Evolutionary conservation across 2,888 invertebrate species (phyloP).

Genomic region (Notodonta ziczac): DNA sequence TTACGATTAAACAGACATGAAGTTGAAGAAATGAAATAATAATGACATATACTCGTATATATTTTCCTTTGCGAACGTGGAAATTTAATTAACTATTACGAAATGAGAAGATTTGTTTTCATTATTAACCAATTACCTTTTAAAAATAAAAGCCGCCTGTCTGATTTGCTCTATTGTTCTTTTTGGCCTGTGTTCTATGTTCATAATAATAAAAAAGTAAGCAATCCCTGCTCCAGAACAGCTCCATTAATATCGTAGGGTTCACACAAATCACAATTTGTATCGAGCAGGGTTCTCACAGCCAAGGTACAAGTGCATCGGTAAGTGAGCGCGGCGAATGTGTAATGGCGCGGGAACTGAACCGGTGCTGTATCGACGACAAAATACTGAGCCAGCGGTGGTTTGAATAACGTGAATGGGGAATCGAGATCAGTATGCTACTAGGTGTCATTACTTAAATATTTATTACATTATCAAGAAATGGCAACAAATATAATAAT

Average conservation of each 20-base stretch:
- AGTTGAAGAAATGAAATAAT: too few relatives aligned
- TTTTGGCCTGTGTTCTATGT: background rate
- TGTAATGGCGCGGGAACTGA: slow-evolving; percentile 71
- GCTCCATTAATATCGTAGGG: background rate
- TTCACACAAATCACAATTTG: slow-evolving; percentile 6
- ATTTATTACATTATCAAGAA: too few relatives aligned
- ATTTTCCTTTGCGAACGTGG: too few relatives aligned
- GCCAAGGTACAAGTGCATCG: slow-evolving; percentile 39
- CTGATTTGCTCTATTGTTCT: background rate
- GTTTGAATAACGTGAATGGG: background rate
- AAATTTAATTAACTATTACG: too few relatives aligned
- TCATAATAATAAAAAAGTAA: background rate
- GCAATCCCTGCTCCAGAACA: background rate
- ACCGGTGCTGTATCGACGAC: slow-evolving; percentile 10
- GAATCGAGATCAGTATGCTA: background rate
- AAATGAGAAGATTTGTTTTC: background rate
- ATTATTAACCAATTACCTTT: background rate
- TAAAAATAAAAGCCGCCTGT: background rate
- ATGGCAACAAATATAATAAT: too few relatives aligned
- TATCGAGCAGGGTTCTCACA: slow-evolving; percentile 46
- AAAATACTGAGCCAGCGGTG: background rate
- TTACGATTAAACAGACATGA: background rate
- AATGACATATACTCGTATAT: too few relatives aligned
- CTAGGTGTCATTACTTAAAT: too few relatives aligned
- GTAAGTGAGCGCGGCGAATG: slow-evolving; percentile 78